Percentiles rank a stretch among this genome's conserved stretches.
phyloP scores from a whole-genome alignment of 2,113 vertebrate species.

The Polyodon spathula region DNA sequence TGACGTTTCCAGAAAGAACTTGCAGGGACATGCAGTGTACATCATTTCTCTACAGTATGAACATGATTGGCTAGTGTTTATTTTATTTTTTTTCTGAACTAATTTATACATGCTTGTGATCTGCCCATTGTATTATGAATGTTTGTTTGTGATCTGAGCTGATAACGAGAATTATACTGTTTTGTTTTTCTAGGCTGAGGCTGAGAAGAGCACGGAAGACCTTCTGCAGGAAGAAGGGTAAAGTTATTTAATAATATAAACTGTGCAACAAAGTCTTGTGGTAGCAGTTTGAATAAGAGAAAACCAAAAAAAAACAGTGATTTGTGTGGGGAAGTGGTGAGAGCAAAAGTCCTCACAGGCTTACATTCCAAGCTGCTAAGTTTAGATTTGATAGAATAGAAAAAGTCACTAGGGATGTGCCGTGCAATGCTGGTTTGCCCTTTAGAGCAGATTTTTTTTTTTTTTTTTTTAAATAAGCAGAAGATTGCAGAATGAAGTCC shows the following conservation, averaged over 20 bases:
- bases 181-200: constrained; percentile 64
- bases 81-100: too few species aligned
- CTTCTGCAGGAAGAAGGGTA: constrained; percentile 78
- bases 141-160: too few species aligned
- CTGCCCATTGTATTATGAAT: too few species aligned
- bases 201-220: constrained; percentile 73
- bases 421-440: constrained; percentile 28
- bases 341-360: constrained; percentile 32
- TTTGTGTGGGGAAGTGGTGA: constrained; percentile 8
- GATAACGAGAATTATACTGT: constrained; percentile 14
- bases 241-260: constrained; percentile 25
- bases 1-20: too few species aligned
- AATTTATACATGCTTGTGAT: too few species aligned
- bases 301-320: background rate
- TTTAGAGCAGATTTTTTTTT: background rate
- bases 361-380: constrained; percentile 50
- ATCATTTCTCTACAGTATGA: too few species aligned
- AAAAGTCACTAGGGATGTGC: constrained; percentile 29
- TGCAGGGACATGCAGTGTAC: too few species aligned
- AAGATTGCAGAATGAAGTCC: too few species aligned
- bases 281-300: background rate
- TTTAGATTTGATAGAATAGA: constrained; percentile 56
- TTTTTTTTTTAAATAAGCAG: background rate
- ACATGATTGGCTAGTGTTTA: too few species aligned
- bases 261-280: background rate